Conservation (phyloP, 2,888 invertebrate genomes). For the Isotomurus palustris region DNA sequence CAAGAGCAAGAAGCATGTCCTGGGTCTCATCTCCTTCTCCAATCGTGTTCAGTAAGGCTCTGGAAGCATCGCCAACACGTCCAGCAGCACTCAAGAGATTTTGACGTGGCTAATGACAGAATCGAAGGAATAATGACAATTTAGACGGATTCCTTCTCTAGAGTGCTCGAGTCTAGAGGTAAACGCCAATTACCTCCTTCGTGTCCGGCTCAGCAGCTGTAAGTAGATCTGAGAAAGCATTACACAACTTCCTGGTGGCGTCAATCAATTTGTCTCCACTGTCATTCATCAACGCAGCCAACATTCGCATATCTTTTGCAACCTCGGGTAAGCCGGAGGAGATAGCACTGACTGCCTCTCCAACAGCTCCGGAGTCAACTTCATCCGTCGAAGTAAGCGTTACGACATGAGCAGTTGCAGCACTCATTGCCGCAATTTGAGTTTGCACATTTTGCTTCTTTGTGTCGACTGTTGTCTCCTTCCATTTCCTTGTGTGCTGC, state of each 20-base stretch:
- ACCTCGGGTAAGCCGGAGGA: conserved; percentile 84
- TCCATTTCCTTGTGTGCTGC: conserved; percentile 81
- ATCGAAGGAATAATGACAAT: background rate
- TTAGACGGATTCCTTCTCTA: no score
- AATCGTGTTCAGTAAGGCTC: conserved; percentile 85
- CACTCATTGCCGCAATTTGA: conserved; percentile 98
- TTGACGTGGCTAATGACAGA: conserved; percentile 69
- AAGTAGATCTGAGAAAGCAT: conserved; percentile 89
- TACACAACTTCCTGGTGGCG: conserved; percentile 86
- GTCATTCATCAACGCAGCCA: conserved; percentile 91
- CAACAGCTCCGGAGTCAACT: conserved; percentile 91
- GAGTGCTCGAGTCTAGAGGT: no score
- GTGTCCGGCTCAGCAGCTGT: conserved; percentile 93
- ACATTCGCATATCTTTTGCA: conserved; percentile 88
- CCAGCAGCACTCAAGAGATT: conserved; percentile 91
- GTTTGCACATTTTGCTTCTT: conserved; percentile 94
- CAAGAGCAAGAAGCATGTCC: conserved; percentile 87
- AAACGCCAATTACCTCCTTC: conserved; percentile 64
- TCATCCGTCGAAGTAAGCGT: conserved; percentile 83
- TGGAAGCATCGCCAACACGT: conserved; percentile 93
- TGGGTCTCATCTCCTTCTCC: conserved; percentile 86
- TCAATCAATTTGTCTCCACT: conserved; percentile 81
- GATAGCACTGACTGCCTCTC: conserved; percentile 77
- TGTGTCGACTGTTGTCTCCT: conserved; percentile 86
- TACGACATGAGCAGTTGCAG: conserved; percentile 95